Percentiles rank a stretch among this genome's conserved stretches.
These are phyloP conservation scores for Coregonus sp. DNA, from an alignment of 2,797 vertebrate species.

Conservation along the genomic window DNA sequence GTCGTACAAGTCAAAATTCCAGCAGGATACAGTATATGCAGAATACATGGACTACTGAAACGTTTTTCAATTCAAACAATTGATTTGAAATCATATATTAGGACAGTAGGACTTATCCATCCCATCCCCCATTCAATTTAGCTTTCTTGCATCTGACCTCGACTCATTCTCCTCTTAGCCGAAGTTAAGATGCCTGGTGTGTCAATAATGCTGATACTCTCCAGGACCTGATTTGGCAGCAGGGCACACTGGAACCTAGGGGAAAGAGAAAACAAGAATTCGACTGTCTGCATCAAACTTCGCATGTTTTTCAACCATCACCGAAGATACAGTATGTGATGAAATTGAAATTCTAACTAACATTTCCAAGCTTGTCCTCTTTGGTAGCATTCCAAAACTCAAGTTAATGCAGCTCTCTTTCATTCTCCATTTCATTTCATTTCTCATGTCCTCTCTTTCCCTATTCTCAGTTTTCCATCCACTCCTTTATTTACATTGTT, in stretches of 20 bases:
- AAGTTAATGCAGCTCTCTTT: not conserved
- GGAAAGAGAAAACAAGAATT: not conserved
- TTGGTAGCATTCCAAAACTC: not conserved
- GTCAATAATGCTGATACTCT: conserved; percentile 89
- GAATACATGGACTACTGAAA: not conserved
- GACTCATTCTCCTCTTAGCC: conserved; percentile 80
- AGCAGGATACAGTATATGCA: not conserved
- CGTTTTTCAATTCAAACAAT: not conserved
- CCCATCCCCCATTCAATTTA: not conserved
- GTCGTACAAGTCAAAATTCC: too few relatives aligned
- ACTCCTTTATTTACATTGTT: not conserved
- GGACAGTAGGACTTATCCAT: not conserved
- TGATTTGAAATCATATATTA: not conserved
- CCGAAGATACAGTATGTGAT: not conserved
- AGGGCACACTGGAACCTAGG: conserved; percentile 86
- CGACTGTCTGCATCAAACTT: not conserved
- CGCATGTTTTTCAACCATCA: not conserved
- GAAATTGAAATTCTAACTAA: not conserved
- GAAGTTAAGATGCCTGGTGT: conserved; percentile 84
- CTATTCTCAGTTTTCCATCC: not conserved
- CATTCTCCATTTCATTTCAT: not conserved
- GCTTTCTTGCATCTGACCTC: conserved; percentile 68
- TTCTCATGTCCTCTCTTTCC: not conserved
- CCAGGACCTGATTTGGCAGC: conserved; percentile 82
- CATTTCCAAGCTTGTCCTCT: not conserved